phyloP scores from a whole-genome alignment of 2,113 vertebrate genomes.

The Spheniscus mendiculus region DNA sequence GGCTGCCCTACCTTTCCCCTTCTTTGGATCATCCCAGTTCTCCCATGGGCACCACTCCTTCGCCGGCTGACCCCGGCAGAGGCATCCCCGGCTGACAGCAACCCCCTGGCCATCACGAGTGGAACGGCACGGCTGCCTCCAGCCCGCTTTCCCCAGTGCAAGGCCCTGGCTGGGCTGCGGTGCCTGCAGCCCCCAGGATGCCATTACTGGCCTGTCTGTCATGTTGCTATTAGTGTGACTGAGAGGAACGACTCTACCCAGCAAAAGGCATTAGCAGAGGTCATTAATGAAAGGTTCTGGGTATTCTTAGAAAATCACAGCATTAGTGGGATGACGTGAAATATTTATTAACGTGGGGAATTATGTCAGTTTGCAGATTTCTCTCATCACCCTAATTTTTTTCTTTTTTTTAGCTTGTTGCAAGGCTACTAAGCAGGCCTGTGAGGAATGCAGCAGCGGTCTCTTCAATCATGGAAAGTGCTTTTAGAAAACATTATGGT shows the following conservation, averaged over 20 bases:
- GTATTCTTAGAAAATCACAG: slow-evolving; percentile 60
- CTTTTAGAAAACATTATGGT: slow-evolving; percentile 51
- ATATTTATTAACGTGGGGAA: slow-evolving; percentile 41
- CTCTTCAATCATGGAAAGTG: slow-evolving; percentile 23
- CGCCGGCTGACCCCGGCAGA: rapidly evolving
- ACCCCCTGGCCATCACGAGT: neutral
- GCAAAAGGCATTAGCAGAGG: slow-evolving; percentile 50
- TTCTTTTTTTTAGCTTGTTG: neutral
- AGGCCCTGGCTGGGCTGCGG: rapidly evolving
- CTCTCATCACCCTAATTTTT: neutral
- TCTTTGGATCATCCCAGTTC: neutral
- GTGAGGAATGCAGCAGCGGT: neutral
- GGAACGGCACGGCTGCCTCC: rapidly evolving
- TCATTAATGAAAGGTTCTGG: slow-evolving; percentile 38
- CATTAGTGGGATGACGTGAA: slow-evolving; percentile 55
- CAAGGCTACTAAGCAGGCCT: neutral
- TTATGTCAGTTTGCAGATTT: slow-evolving; percentile 40
- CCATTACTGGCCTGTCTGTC: neutral
- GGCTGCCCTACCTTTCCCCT: neutral
- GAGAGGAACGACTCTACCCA: neutral
- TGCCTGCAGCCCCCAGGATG: neutral
- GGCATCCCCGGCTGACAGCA: neutral
- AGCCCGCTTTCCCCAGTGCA: rapidly evolving
- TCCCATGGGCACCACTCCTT: neutral
- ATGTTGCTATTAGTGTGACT: neutral